A percentile compares a stretch with the other conserved stretches of the same genome.
Conservation (phyloP, 2,888 invertebrate species). For the Antheraea yamamai region DNA sequence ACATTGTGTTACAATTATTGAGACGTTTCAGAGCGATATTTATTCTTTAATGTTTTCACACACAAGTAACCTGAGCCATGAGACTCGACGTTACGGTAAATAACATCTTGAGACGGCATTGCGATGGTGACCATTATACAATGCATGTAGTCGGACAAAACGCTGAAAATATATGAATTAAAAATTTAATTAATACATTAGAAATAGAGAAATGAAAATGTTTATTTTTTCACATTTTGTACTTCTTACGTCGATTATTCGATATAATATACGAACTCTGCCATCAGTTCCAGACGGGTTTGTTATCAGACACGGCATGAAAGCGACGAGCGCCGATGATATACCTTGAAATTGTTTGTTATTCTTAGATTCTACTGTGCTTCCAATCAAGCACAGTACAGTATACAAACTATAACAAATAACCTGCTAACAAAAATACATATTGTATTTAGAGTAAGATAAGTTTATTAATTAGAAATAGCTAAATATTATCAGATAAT, state of each 20-base stretch:
- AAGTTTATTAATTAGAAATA: too few species aligned
- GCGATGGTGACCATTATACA: conserved; percentile 27
- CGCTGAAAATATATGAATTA: not conserved
- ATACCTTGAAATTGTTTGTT: too few species aligned
- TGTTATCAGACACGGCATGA: too few species aligned
- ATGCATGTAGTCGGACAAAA: not conserved
- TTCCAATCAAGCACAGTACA: too few species aligned
- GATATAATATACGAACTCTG: too few species aligned
- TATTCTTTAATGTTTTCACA: not conserved
- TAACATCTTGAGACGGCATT: conserved; percentile 40
- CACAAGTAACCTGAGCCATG: conserved; percentile 38
- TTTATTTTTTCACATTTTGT: not conserved
- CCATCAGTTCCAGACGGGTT: too few species aligned
- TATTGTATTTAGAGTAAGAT: too few species aligned
- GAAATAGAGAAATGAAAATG: not conserved
- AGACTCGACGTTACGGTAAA: conserved; percentile 46
- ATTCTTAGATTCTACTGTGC: too few species aligned
- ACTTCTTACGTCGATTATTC: not conserved
- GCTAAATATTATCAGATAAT: too few species aligned
- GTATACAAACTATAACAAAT: too few species aligned
- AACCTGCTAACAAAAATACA: too few species aligned
- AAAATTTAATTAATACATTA: not conserved
- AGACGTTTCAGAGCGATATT: not conserved
- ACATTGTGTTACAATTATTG: not conserved
- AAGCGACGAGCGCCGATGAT: too few species aligned